A percentile compares a stretch with the other conserved stretches of the same genome.
Conservation (phyloP, 2,797 vertebrate species). For the Lithobates sylvaticus region DNA sequence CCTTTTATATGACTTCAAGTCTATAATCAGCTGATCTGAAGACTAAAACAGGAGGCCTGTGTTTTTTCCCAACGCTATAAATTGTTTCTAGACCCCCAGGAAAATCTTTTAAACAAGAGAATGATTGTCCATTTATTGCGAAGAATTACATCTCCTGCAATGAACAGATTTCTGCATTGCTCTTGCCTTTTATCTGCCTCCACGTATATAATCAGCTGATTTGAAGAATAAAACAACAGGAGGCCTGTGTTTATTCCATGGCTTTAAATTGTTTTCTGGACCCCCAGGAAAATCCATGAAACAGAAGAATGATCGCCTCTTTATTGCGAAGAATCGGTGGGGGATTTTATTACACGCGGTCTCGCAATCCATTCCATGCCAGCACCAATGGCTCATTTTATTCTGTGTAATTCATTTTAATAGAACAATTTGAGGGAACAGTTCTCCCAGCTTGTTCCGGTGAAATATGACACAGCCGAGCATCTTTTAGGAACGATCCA, state of each 20-base stretch:
- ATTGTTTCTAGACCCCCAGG: not conserved
- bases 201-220: not conserved
- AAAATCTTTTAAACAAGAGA: too few relatives aligned
- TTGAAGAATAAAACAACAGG: not conserved
- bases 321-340: not conserved
- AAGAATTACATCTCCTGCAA: not conserved
- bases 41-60: too few relatives aligned
- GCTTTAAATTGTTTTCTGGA: constrained; percentile 1
- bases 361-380: not conserved
- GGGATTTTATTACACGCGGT: not conserved
- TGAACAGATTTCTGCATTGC: too few relatives aligned
- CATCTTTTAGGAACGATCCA: not conserved
- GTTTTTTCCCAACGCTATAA: too few relatives aligned
- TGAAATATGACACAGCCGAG: constrained; percentile 16
- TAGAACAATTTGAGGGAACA: not conserved
- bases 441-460: constrained; percentile 7
- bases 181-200: too few relatives aligned
- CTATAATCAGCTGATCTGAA: too few relatives aligned
- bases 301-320: constrained; percentile 8
- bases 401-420: constrained; percentile 28
- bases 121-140: too few relatives aligned
- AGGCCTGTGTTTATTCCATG: not conserved
- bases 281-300: not conserved
- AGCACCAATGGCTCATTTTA: not conserved
- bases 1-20: too few relatives aligned